Percentiles rank a stretch among this genome's conserved stretches.
These are phyloP conservation scores for Sebastolobus alascanus DNA, from an alignment of 2,797 vertebrate genomes.

Conservation along the genomic window DNA sequence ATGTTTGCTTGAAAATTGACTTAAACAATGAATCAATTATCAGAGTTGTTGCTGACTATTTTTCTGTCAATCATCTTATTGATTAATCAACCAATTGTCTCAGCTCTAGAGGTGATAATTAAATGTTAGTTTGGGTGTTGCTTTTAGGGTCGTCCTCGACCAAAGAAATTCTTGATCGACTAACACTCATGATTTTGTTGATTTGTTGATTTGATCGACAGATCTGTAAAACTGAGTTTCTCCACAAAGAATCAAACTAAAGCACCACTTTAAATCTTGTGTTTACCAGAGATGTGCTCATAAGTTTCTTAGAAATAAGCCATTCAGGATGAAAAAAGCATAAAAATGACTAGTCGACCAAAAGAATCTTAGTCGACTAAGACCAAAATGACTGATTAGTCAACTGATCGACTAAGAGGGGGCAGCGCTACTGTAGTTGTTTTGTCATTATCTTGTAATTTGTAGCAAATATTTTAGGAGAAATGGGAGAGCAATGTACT, in stretches of 20 bases:
- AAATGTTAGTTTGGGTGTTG: background rate
- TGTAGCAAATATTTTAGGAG: background rate
- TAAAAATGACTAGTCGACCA: background rate
- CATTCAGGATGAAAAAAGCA: background rate
- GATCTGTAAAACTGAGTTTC: no score
- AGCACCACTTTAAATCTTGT: no score
- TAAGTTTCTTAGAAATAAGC: background rate
- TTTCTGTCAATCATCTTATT: background rate
- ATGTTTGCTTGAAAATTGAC: background rate
- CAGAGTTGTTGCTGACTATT: background rate
- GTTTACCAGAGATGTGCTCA: no score
- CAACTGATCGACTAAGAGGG: background rate
- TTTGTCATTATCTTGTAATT: background rate
- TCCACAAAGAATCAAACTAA: no score
- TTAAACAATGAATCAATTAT: background rate
- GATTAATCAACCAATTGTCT: background rate
- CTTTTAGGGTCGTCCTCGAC: no score
- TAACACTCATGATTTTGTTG: no score
- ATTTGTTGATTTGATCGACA: no score
- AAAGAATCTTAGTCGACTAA: background rate
- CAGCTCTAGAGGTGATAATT: background rate
- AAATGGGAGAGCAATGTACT: background rate
- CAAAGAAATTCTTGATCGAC: no score
- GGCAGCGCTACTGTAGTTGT: background rate
- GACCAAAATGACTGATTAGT: no score